phyloP scores from a whole-genome alignment of 2,888 invertebrate genomes.

The Tyria jacobaeae region DNA sequence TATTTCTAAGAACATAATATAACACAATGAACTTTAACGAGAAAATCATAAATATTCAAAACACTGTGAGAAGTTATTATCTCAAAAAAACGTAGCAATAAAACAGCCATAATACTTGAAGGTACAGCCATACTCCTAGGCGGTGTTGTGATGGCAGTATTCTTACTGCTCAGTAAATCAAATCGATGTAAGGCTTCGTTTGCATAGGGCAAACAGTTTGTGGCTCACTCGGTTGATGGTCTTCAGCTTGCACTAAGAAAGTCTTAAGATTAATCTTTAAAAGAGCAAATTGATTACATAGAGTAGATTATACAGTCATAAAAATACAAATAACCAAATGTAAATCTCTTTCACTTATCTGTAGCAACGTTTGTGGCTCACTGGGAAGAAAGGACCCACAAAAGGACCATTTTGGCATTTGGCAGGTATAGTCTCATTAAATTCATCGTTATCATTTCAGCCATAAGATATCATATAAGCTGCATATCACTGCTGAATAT shows the following conservation, averaged over 20 bases:
- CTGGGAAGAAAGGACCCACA: no score
- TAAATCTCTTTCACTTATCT: no score
- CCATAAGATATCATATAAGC: no score
- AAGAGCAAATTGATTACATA: no score
- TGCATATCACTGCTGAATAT: no score
- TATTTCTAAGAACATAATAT: not conserved
- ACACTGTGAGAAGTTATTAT: not conserved
- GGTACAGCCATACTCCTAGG: not conserved
- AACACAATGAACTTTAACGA: not conserved
- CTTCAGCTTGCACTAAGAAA: not conserved
- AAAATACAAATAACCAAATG: no score
- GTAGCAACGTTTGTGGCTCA: no score
- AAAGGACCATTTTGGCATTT: no score
- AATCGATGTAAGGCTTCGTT: not conserved
- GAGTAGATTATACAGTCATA: no score
- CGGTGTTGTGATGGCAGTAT: not conserved
- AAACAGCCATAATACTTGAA: not conserved
- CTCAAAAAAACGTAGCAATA: not conserved
- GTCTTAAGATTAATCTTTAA: no score
- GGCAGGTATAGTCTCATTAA: no score
- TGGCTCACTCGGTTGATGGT: not conserved
- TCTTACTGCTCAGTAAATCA: conserved; percentile 6
- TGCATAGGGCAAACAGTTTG: not conserved
- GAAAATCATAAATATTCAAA: not conserved
- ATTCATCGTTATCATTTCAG: no score